These are phyloP conservation scores for Lordiphosa andalusiaca DNA, from an alignment of 2,888 invertebrate genomes.

Conservation along the genomic window DNA sequence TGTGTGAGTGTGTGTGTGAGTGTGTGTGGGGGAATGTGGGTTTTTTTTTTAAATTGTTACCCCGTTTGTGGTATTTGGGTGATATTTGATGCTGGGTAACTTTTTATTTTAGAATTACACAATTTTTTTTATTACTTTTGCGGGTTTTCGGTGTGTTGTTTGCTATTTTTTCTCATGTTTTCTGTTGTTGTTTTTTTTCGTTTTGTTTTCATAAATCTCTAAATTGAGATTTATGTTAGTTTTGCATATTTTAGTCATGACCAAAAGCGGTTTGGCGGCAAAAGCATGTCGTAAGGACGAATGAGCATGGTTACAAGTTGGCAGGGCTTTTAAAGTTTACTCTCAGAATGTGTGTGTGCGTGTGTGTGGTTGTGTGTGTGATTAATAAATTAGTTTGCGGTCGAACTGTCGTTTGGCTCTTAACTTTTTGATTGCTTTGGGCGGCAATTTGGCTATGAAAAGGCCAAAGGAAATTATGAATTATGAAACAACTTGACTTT, in stretches of 20 bases:
- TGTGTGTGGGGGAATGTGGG: constrained; percentile 5
- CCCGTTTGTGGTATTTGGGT: constrained; percentile 63
- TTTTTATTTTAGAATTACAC: constrained; percentile 67
- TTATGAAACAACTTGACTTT: background rate
- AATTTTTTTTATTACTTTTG: constrained; percentile 64
- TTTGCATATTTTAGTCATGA: constrained; percentile 73
- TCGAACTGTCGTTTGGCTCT: constrained; percentile 67
- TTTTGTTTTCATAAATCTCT: constrained; percentile 73
- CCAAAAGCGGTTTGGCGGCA: constrained; percentile 59
- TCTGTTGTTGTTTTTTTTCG: constrained; percentile 39
- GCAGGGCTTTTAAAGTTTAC: constrained; percentile 52
- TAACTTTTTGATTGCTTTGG: constrained; percentile 71
- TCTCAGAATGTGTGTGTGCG: constrained; percentile 15
- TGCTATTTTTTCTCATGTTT: constrained; percentile 30
- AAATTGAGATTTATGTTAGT: constrained; percentile 75
- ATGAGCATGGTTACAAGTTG: too few relatives aligned
- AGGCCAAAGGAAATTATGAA: constrained; percentile 7
- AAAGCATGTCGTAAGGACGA: constrained; percentile 18
- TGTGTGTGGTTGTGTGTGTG: constrained; percentile 30
- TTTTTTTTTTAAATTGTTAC: constrained; percentile 53
- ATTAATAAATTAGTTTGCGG: constrained; percentile 75
- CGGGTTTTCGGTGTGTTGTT: constrained; percentile 33
- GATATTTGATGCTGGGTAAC: constrained; percentile 63
- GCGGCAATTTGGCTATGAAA: constrained; percentile 54
- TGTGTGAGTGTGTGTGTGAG: constrained; percentile 1